Evolutionary conservation across 23 tunicate genomes (phyloP).

Genomic region (Phallusia fumigata): DNA sequence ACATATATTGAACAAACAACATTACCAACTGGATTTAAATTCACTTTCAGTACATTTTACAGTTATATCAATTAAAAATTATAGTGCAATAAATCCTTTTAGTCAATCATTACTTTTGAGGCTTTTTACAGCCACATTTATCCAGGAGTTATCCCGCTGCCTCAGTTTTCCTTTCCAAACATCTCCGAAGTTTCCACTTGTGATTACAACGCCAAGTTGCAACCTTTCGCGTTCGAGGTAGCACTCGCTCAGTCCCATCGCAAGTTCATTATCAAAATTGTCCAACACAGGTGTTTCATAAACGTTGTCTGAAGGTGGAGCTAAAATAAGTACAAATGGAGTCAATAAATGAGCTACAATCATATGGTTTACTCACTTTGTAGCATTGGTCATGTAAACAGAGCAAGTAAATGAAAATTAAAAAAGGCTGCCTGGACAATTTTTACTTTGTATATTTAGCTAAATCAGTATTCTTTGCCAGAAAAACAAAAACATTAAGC

Average conservation of each 20-base stretch:
- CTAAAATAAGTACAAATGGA: slow-evolving; percentile 3
- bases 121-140: slow-evolving; percentile 86
- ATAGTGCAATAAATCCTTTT: not conserved
- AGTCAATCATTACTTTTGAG: slow-evolving; percentile 56
- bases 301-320: slow-evolving; percentile 20
- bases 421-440: too few relatives aligned
- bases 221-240: slow-evolving; percentile 76
- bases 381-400: too few relatives aligned
- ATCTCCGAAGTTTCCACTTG: slow-evolving; percentile 95
- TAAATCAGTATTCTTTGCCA: too few relatives aligned
- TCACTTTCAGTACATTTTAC: not conserved
- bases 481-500: too few relatives aligned
- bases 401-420: too few relatives aligned
- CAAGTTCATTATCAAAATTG: slow-evolving; percentile 67
- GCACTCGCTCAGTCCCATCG: slow-evolving; percentile 75
- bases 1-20: too few relatives aligned
- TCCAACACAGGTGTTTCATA: slow-evolving; percentile 48
- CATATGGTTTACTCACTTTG: too few relatives aligned
- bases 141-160: slow-evolving; percentile 34
- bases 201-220: slow-evolving; percentile 72
- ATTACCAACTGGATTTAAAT: too few relatives aligned
- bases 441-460: too few relatives aligned
- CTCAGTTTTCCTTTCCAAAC: slow-evolving; percentile 73
- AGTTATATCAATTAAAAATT: not conserved
- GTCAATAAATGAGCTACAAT: too few relatives aligned